A percentile compares a stretch with the other conserved stretches of the same genome.
These are phyloP conservation scores for Meriones psammophilus DNA, from an alignment of 2,797 vertebrate genomes.

Conservation along the genomic window DNA sequence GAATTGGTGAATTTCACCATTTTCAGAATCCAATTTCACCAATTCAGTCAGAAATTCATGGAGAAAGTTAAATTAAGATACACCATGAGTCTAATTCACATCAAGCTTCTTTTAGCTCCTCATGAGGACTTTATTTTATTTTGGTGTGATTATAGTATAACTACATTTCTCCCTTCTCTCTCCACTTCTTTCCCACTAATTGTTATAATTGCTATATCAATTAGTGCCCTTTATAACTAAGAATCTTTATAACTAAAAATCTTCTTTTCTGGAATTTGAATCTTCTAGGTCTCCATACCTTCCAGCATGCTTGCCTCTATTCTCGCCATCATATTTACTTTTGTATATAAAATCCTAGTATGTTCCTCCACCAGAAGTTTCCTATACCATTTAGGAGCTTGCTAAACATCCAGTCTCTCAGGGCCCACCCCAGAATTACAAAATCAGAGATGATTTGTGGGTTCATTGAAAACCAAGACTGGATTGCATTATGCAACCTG, in stretches of 20 bases:
- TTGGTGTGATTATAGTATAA: not conserved
- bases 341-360: constrained; percentile 7
- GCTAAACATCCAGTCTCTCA: constrained; percentile 32
- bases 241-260: constrained; percentile 14
- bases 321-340: constrained; percentile 13
- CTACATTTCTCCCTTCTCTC: not conserved
- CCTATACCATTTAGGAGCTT: constrained; percentile 23
- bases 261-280: not conserved
- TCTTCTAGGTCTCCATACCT: not conserved
- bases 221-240: not conserved
- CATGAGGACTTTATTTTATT: not conserved
- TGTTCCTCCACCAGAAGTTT: constrained; percentile 52
- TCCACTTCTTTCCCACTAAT: not conserved
- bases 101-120: not conserved
- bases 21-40: constrained; percentile 59
- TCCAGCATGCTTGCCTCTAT: constrained; percentile 31
- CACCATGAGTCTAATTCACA: constrained; percentile 20
- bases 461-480: constrained; percentile 6
- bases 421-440: not conserved
- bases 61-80: constrained; percentile 11
- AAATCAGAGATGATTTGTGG: constrained; percentile 36
- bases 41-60: constrained; percentile 8
- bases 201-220: too few relatives aligned
- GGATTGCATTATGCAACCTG: not conserved
- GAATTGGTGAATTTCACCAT: too few relatives aligned